phyloP scores from a whole-genome alignment of 2,797 vertebrate species.

The Crenuchus spilurus region DNA sequence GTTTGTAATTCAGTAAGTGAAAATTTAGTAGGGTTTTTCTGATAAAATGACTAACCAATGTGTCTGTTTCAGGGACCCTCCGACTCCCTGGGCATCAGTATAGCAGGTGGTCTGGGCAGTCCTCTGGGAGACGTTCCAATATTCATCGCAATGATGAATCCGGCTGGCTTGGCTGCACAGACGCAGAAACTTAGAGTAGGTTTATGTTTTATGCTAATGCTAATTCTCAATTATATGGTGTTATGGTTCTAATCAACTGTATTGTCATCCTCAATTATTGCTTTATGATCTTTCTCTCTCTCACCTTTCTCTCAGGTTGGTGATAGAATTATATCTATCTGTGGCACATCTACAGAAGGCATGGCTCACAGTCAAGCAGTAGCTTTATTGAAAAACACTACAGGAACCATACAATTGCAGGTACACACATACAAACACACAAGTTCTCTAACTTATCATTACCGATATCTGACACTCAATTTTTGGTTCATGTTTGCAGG shows the following conservation, averaged over 20 bases:
- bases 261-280: neutral
- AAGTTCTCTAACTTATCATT: neutral
- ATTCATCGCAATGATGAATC: constrained; percentile 98
- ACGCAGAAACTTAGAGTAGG: constrained; percentile 91
- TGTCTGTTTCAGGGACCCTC: constrained; percentile 72
- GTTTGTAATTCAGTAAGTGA: too few relatives aligned
- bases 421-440: constrained; percentile 62
- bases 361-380: constrained; percentile 96
- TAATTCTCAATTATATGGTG: too few relatives aligned
- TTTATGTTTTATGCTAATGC: neutral
- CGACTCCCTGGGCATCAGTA: constrained; percentile 93
- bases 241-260: neutral
- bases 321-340: constrained; percentile 92
- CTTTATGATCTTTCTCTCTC: neutral
- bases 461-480: neutral
- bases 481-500: constrained; percentile 61
- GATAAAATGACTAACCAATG: neutral
- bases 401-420: constrained; percentile 90
- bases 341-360: constrained; percentile 88
- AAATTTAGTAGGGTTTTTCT: neutral
- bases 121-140: constrained; percentile 95
- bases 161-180: constrained; percentile 91
- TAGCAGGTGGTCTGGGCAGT: constrained; percentile 94
- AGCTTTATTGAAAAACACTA: constrained; percentile 88
- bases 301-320: constrained; percentile 77